Base-by-base conservation (phyloP, 53 echinoderm and acorn worm genomes). In the Antedon mediterranea region DNA sequence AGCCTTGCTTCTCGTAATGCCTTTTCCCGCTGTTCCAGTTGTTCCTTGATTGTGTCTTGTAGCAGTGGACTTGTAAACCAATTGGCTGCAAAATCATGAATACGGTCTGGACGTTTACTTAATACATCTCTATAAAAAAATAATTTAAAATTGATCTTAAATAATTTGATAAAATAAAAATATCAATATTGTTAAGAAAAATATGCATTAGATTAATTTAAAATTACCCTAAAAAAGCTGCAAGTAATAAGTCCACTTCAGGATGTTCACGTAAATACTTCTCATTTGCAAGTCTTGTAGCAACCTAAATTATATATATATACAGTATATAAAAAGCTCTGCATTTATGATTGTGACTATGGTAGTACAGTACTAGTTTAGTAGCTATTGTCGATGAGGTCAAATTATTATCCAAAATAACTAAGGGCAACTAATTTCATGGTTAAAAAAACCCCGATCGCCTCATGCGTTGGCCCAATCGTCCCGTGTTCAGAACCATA, bases 51-150 rank as follows among this genome's bases (percentile, higher is more conserved):
- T 32, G 75, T 78, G 9, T 89, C 89, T 29, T 89, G 86, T 31
- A 97, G 83, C 43, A 89, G 79, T 13, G 91, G 89, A 34, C 86
- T 89, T 29, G 97, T 97, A 81, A 97, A 97, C 86, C 87, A 97
- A 78, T 92, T 90, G 23, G 97, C 97, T 42, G 97, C 97, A 84
- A 97, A 97, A 33, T 97, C 97, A 34, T 90, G 85, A 29, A 97
- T 89, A 81, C 88, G 89, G 72, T 97, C 92, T 74, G 97, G 97
- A 83, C 97, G 86, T 78, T 86, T 85, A 31, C 87, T 92, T 71
- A 97, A 81, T 0, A 97, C 91, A 77, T 97, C 97, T 57, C 97
- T 97, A 81, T 5, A 71, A 28, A 26, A 28, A 4, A 84, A 18
- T 18, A 57, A 18, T 15, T 7, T 41, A 41, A n/a, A 37, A 6